phyloP scores from a whole-genome alignment of 2,888 invertebrate species.

The Muschampia plurimacula region DNA sequence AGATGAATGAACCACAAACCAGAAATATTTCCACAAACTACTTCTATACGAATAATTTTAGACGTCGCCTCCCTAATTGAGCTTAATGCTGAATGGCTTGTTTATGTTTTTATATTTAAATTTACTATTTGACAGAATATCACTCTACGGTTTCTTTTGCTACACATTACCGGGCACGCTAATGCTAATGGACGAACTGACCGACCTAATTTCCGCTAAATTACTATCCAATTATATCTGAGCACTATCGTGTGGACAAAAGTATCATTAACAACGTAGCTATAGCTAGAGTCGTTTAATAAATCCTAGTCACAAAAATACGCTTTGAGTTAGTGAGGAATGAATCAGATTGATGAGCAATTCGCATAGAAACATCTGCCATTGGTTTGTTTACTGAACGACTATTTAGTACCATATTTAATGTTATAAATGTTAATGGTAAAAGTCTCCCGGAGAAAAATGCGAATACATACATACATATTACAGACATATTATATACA shows the following conservation, averaged over 20 bases:
- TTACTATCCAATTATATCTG: neutral
- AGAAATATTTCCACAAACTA: no score
- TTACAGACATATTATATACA: neutral
- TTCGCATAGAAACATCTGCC: constrained; percentile 2
- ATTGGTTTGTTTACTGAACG: constrained; percentile 22
- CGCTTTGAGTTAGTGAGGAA: constrained; percentile 7
- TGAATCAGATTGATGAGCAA: constrained; percentile 20
- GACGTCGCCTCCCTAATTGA: no score
- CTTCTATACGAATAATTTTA: no score
- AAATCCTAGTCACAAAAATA: constrained; percentile 19
- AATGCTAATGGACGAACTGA: neutral
- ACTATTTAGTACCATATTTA: constrained; percentile 22
- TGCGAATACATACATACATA: no score
- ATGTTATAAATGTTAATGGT: neutral
- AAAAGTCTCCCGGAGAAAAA: neutral
- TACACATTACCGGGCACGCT: neutral
- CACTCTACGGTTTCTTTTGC: neutral
- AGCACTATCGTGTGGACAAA: constrained; percentile 9
- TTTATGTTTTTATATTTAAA: no score
- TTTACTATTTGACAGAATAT: no score
- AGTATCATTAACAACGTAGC: constrained; percentile 2
- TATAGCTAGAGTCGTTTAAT: neutral
- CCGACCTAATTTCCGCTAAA: neutral
- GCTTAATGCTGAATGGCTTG: no score
- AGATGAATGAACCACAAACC: no score